These are phyloP conservation scores for Spilogale gracilis DNA, from an alignment of 2,113 vertebrate species.

Conservation along the genomic window DNA sequence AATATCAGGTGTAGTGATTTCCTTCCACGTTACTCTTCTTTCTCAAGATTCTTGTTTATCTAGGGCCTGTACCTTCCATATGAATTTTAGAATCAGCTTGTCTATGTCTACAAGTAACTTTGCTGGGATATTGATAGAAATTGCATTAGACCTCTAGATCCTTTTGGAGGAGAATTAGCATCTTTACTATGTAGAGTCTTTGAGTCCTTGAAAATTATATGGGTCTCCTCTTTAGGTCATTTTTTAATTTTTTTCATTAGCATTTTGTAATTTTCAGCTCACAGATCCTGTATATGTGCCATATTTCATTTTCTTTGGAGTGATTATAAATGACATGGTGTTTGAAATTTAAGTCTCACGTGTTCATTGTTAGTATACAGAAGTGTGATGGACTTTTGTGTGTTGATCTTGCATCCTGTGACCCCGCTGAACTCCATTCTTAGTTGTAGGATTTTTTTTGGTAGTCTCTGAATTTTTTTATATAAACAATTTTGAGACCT, in stretches of 20 bases:
- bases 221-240: background rate
- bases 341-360: background rate
- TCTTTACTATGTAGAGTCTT: background rate
- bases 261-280: background rate
- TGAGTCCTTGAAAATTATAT: background rate
- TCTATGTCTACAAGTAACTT: background rate
- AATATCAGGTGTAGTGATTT: background rate
- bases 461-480: background rate
- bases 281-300: background rate
- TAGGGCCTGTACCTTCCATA: background rate
- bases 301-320: background rate
- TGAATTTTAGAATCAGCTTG: background rate
- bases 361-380: background rate
- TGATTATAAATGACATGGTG: background rate
- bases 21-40: background rate
- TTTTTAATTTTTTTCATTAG: background rate
- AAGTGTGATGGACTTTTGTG: background rate
- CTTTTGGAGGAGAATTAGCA: background rate
- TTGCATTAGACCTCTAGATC: background rate
- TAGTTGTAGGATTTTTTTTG: background rate
- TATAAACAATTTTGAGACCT: background rate
- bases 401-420: background rate
- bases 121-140: background rate
- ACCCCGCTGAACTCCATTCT: background rate
- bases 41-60: constrained; percentile 1